Conservation (phyloP, 2,888 invertebrate genomes). For the Tolmerus cingulatus region DNA sequence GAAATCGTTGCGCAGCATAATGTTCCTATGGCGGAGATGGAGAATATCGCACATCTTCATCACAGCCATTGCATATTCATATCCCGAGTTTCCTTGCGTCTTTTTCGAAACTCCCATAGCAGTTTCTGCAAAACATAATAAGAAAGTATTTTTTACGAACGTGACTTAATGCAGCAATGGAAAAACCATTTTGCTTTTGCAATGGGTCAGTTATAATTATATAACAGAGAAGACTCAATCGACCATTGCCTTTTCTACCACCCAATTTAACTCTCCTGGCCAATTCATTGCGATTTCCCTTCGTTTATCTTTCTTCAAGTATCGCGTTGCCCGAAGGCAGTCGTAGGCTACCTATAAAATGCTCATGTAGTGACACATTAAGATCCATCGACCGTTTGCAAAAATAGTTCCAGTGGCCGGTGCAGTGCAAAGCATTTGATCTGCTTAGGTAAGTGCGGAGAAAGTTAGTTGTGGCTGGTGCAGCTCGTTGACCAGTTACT, state of each 20-base stretch:
- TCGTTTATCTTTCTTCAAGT: background rate
- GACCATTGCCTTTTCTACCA: background rate
- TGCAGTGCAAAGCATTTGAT: background rate
- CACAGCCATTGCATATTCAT: conserved; percentile 86
- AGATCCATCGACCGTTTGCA: background rate
- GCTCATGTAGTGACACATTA: background rate
- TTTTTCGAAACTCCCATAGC: conserved; percentile 88
- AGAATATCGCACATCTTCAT: conserved; percentile 91
- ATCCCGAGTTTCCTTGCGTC: conserved; percentile 82
- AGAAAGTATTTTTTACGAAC: background rate
- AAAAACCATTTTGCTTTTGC: background rate
- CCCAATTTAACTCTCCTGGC: background rate
- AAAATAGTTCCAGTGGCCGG: background rate
- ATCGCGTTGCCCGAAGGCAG: background rate
- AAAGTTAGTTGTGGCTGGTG: background rate
- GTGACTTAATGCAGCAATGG: background rate
- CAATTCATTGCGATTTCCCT: background rate
- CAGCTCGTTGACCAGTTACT: background rate
- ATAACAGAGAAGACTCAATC: background rate
- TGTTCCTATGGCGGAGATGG: conserved; percentile 80
- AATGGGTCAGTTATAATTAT: background rate
- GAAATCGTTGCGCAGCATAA: conserved; percentile 80
- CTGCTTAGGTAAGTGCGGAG: background rate
- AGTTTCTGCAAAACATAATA: conserved; percentile 69
- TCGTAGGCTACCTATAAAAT: background rate